Conservation (phyloP, 2,113 vertebrate genomes). For the Leuciscus idus region DNA sequence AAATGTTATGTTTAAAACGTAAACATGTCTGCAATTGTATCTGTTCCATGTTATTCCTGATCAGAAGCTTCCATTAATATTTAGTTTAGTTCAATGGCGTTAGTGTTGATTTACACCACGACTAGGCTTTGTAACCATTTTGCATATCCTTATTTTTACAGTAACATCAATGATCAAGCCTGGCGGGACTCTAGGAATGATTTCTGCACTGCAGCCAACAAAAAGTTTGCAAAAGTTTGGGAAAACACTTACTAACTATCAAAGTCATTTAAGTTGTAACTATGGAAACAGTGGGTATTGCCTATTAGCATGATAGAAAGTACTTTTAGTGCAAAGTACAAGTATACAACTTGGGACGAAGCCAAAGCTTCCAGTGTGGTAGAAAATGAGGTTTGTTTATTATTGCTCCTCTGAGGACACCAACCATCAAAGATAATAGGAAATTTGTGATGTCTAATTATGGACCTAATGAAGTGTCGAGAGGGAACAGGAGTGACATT, state of each 20-base stretch:
- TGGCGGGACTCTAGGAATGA: background rate
- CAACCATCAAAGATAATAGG: constrained; percentile 24
- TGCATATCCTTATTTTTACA: no score
- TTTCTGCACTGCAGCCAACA: background rate
- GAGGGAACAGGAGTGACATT: constrained; percentile 20
- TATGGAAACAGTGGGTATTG: background rate
- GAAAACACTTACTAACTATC: background rate
- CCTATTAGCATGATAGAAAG: background rate
- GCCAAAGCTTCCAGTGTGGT: background rate
- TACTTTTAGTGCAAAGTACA: background rate
- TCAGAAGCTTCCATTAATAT: background rate
- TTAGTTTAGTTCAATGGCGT: background rate
- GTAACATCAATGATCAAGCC: background rate
- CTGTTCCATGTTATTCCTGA: background rate
- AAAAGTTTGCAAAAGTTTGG: background rate
- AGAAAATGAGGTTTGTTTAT: constrained; percentile 16
- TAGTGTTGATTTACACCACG: background rate
- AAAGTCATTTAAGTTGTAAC: background rate
- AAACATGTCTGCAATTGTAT: background rate
- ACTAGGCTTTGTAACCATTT: background rate
- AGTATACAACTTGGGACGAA: constrained; percentile 16
- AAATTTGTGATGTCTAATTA: constrained; percentile 30
- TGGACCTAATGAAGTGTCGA: constrained; percentile 26
- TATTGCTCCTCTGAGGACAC: background rate
- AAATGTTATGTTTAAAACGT: no score